Conservation (phyloP, 2,888 invertebrate species). For the Serrognathus titanus region DNA sequence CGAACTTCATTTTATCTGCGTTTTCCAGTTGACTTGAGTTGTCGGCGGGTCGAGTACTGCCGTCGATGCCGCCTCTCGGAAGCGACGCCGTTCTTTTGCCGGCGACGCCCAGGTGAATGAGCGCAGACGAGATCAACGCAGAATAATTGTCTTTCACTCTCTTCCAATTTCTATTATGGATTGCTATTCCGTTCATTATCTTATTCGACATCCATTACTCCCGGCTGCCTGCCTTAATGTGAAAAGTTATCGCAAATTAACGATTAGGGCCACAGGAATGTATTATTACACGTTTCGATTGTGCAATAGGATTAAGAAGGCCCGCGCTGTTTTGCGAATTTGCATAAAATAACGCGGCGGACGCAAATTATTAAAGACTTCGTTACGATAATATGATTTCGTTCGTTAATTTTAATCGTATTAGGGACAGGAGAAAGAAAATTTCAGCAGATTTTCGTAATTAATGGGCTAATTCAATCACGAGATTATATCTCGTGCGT, state of each 20-base stretch:
- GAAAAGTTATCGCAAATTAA: background rate
- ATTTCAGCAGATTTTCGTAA: too few species aligned
- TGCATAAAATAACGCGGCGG: too few species aligned
- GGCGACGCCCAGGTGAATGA: conserved; percentile 27
- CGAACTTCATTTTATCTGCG: conserved; percentile 49
- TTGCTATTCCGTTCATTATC: conserved; percentile 20
- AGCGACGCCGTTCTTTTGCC: conserved; percentile 4
- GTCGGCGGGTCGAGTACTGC: conserved; percentile 4
- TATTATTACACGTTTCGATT: too few species aligned
- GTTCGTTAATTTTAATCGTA: too few species aligned
- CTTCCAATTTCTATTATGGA: conserved; percentile 22
- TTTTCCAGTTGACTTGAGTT: conserved; percentile 46
- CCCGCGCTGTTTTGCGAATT: too few species aligned
- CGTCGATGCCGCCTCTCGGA: too few species aligned
- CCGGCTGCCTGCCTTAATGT: background rate
- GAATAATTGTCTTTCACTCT: conserved; percentile 4
- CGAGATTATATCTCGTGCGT: too few species aligned
- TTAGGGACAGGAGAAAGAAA: too few species aligned
- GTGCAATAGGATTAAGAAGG: too few species aligned
- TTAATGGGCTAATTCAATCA: too few species aligned
- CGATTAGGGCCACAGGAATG: background rate
- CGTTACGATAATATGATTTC: too few species aligned
- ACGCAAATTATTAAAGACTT: too few species aligned
- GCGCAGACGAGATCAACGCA: conserved; percentile 24
- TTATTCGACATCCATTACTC: background rate